Percentiles rank a stretch among this genome's conserved stretches.
These are phyloP conservation scores for Colistium nudipinnis DNA, from an alignment of 2,113 vertebrate species.

Conservation along the genomic window DNA sequence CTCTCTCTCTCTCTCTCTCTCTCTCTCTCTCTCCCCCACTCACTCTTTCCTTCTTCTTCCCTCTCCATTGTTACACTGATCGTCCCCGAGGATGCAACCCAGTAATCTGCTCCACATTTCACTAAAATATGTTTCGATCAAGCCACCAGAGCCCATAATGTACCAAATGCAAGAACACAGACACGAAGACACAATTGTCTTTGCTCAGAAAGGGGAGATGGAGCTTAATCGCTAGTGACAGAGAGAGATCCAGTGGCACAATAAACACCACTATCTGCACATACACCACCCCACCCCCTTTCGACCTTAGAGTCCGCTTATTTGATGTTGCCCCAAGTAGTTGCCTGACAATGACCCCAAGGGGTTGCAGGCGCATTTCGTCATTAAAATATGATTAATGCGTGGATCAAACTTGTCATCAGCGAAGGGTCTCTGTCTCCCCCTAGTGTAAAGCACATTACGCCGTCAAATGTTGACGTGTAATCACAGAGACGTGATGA, in stretches of 20 bases:
- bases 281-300: neutral
- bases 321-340: neutral
- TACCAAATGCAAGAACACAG: neutral
- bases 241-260: neutral
- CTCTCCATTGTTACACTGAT: conserved; percentile 42
- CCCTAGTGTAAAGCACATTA: conserved; percentile 71
- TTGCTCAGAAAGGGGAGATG: conserved; percentile 1
- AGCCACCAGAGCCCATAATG: conserved; percentile 30
- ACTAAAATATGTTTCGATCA: conserved; percentile 63
- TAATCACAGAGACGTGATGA: conserved; percentile 27
- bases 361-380: neutral
- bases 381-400: conserved; percentile 40
- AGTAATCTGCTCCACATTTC: conserved; percentile 75
- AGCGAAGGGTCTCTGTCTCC: conserved; percentile 77
- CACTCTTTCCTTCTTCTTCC: neutral
- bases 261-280: conserved; percentile 1
- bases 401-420: conserved; percentile 4
- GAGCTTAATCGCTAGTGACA: conserved; percentile 12
- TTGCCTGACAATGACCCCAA: neutral
- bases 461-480: conserved; percentile 44
- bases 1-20: neutral
- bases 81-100: conserved; percentile 74
- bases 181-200: neutral
- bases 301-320: neutral
- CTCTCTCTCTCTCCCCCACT: neutral